Evolutionary conservation across 2,888 invertebrate genomes (phyloP), one percentile per base, ranked within the genome.

Genomic region (Apamea epomidion): DNA sequence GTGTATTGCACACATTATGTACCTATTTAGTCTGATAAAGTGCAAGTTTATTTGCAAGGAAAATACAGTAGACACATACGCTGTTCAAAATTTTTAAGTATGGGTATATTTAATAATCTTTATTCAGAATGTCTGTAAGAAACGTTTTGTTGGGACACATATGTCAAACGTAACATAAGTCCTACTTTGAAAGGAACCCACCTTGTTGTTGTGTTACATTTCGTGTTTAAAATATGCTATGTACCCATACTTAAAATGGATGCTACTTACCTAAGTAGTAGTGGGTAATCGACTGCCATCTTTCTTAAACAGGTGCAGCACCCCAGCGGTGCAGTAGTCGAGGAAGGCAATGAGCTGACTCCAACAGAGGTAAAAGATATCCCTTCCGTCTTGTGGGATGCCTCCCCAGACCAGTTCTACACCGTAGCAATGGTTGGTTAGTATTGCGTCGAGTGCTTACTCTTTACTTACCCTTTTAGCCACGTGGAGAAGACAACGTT

Each of bases 401-500:
- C 97, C 0, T 97, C 97, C 2, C 83, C 95, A 0, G 93, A 93
- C 77, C 90, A 96, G 42, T 97, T 97, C 76, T 99, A 99, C 93
- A 98, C 98, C 0, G 95, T 99, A 6, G 98, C 98, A 91, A 98
- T 99, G 98, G 98, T 98, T 74, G 99, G 99, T 98, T 72, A 91
- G 93, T 77, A 70, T 25, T 29, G 12, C 25, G 21, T 42, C 76
- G n/a, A 68, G 32, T 67, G 7, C 42, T 42, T 51, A 18, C 51
- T 14, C 51, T 51, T 51, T 51, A 37, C 6, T 51, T 37, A 74
- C 48, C 21, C 48, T 74, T 51, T 29, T 2, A 21, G 21, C 21
- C 7, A 21, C 2, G 60, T 14, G 72, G 18, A 29, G 73, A 29
- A 51, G 64, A 32, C 54, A 77, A 51, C 29, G 25, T 54, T 0